These are phyloP conservation scores for Lordiphosa fenestrarum DNA, from an alignment of 2,888 invertebrate species.

Conservation along the genomic window DNA sequence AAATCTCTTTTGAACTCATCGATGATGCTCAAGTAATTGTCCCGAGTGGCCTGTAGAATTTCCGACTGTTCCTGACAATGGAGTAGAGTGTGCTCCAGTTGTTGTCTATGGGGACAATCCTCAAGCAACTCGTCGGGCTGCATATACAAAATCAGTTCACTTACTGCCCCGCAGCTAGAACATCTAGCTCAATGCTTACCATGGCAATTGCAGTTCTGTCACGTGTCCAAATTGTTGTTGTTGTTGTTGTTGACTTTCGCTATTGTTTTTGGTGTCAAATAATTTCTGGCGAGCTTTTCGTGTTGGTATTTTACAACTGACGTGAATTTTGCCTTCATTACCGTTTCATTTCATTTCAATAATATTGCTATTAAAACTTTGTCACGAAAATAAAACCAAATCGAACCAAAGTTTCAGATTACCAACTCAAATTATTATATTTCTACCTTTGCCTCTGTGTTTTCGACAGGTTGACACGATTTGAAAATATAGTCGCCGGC, in stretches of 20 bases:
- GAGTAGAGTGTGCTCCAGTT: slow-evolving; percentile 56
- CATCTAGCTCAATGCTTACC: slow-evolving; percentile 43
- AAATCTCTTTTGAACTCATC: slow-evolving; percentile 77
- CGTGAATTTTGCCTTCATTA: slow-evolving; percentile 68
- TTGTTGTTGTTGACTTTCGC: slow-evolving; percentile 15
- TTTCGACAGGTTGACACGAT: slow-evolving; percentile 59
- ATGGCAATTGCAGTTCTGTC: slow-evolving; percentile 32
- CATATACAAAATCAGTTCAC: no score
- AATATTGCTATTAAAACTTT: slow-evolving; percentile 73
- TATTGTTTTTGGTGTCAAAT: slow-evolving; percentile 39
- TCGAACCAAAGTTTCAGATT: slow-evolving; percentile 32
- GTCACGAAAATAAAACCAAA: slow-evolving; percentile 68
- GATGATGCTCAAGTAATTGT: slow-evolving; percentile 77
- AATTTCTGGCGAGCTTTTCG: slow-evolving; percentile 36
- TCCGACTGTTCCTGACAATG: slow-evolving; percentile 62
- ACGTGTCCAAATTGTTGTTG: not conserved
- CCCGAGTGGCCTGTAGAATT: slow-evolving; percentile 58
- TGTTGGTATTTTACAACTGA: slow-evolving; percentile 45
- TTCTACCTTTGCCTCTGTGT: slow-evolving; percentile 11
- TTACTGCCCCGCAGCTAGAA: not conserved
- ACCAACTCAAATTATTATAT: slow-evolving; percentile 46
- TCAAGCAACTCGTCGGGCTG: slow-evolving; percentile 7
- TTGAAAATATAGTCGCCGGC: slow-evolving; percentile 44
- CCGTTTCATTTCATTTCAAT: slow-evolving; percentile 70
- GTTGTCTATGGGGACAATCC: slow-evolving; percentile 64